Percentiles rank a stretch among this genome's conserved stretches.
Evolutionary conservation across 2,113 vertebrate genomes (phyloP).

Genomic region (Pitta sordida): DNA sequence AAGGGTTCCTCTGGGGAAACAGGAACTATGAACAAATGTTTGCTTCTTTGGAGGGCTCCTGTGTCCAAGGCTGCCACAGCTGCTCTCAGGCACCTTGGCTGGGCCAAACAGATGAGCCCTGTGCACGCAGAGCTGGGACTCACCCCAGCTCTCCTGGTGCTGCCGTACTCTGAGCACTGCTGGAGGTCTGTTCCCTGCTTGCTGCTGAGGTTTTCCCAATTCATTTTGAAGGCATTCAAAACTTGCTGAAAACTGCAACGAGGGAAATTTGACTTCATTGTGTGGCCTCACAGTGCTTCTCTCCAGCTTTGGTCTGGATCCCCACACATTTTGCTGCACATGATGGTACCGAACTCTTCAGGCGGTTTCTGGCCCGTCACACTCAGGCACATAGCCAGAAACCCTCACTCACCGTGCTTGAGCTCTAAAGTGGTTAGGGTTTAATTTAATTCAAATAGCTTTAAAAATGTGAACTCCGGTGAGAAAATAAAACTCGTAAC

Average conservation of each 20-base stretch:
- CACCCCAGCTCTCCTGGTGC: background rate
- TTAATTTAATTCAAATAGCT: background rate
- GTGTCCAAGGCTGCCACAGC: background rate
- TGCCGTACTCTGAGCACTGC: background rate
- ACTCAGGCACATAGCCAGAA: background rate
- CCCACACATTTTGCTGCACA: accelerated
- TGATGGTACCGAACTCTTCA: background rate
- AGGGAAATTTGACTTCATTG: too few relatives aligned
- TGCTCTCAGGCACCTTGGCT: background rate
- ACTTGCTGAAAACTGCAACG: background rate
- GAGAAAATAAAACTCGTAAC: background rate
- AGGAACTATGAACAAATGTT: background rate
- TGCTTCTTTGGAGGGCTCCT: background rate
- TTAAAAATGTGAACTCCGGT: background rate
- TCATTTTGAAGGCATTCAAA: background rate
- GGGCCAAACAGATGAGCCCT: background rate
- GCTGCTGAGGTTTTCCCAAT: background rate
- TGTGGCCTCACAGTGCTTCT: background rate
- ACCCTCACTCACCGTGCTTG: background rate
- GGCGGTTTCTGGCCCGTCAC: background rate
- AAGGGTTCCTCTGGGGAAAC: background rate
- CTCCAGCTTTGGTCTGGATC: accelerated
- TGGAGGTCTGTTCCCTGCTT: background rate
- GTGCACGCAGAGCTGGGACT: background rate
- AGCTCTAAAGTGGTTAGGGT: background rate